Percentiles rank a stretch among this genome's conserved stretches.
phyloP scores from a whole-genome alignment of 2,113 vertebrate genomes.

The Sinocyclocheilus grahami region DNA sequence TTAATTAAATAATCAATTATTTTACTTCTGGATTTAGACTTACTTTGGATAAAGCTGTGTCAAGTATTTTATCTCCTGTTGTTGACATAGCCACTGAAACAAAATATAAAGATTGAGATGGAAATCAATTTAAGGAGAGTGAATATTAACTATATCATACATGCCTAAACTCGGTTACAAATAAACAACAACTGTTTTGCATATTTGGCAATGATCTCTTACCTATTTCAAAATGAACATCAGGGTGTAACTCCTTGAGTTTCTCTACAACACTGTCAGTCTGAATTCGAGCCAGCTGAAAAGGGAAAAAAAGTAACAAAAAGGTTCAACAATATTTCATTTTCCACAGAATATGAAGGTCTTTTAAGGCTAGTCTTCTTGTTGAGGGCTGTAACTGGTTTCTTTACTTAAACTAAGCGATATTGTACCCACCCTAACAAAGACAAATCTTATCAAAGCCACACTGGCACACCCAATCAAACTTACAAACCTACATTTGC shows the following conservation, averaged over 20 bases:
- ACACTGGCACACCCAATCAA: slow-evolving; percentile 12
- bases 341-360: background rate
- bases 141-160: background rate
- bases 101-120: background rate
- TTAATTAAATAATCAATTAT: background rate
- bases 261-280: slow-evolving; percentile 77
- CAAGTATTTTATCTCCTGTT: slow-evolving; percentile 93
- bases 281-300: slow-evolving; percentile 86
- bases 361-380: background rate
- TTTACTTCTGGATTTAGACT: background rate
- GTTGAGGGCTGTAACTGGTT: background rate
- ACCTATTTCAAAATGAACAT: slow-evolving; percentile 81
- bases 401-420: background rate
- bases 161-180: background rate
- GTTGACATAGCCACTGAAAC: slow-evolving; percentile 93
- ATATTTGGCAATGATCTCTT: slow-evolving; percentile 51
- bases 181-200: background rate
- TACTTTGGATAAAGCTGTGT: slow-evolving; percentile 97
- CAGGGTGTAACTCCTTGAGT: slow-evolving; percentile 74
- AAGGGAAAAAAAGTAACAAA: background rate
- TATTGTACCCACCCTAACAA: background rate
- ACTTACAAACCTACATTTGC: background rate
- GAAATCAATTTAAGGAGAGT: background rate
- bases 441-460: slow-evolving; percentile 31
- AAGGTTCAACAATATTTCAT: background rate